Percentiles rank a stretch among this genome's conserved stretches.
phyloP scores from a whole-genome alignment of 1,140 invertebrate genomes.

The Frieseomelitta varia region DNA sequence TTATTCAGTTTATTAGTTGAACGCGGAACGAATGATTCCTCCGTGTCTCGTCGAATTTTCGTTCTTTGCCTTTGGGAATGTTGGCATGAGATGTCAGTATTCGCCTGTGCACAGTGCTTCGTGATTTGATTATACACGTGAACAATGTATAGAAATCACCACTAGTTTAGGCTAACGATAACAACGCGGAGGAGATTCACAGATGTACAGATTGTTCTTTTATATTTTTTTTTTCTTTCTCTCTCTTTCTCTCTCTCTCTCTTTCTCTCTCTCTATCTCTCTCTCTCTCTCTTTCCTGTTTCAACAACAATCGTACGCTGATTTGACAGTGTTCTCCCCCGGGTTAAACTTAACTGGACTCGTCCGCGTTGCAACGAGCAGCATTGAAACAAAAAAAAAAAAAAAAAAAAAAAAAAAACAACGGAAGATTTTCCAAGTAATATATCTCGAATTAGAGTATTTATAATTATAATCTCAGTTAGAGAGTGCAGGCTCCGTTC shows the following conservation, averaged over 20 bases:
- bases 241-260: neutral
- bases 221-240: neutral
- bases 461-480: neutral
- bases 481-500: constrained; percentile 46
- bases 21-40: neutral
- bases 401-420: too few relatives aligned
- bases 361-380: constrained; percentile 56
- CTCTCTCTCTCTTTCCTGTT: neutral
- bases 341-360: constrained; percentile 4
- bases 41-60: neutral
- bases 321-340: neutral
- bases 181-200: constrained; percentile 51
- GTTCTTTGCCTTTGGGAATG: constrained; percentile 21
- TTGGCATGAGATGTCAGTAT: constrained; percentile 50
- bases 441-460: neutral
- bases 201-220: neutral
- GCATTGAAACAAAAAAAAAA: neutral
- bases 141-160: constrained; percentile 3
- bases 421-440: constrained; percentile 45
- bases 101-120: constrained; percentile 59
- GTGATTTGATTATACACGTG: neutral
- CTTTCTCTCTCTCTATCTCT: too few relatives aligned
- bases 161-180: constrained; percentile 36
- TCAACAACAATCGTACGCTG: neutral
- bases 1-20: neutral